Percentiles rank a stretch among this genome's conserved stretches.
Evolutionary conservation across 1,140 invertebrate species (phyloP).

Genomic region (Laupala kohalensis): DNA sequence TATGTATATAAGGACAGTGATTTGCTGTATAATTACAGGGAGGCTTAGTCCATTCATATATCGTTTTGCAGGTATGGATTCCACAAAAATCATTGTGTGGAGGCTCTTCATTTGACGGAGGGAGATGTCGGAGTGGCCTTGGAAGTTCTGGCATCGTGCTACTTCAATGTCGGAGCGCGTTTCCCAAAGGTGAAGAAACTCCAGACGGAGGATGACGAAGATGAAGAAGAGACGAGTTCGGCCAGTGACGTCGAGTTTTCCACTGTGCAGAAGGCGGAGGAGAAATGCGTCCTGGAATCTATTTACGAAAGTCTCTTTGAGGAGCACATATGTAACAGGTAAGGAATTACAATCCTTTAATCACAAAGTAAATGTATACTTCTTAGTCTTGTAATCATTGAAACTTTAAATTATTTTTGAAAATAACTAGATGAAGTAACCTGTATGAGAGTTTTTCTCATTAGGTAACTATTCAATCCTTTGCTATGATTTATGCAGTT

Average conservation of each 20-base stretch:
- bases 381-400: too few relatives aligned
- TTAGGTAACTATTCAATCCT: too few relatives aligned
- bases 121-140: conserved; percentile 50
- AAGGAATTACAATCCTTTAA: too few relatives aligned
- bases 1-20: too few relatives aligned
- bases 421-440: too few relatives aligned
- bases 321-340: conserved; percentile 45
- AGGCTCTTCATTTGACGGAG: conserved; percentile 48
- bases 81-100: conserved; percentile 52
- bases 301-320: conserved; percentile 54
- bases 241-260: conserved; percentile 21
- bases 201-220: conserved; percentile 30
- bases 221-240: background rate
- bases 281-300: conserved; percentile 55
- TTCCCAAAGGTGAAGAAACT: conserved; percentile 24
- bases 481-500: too few relatives aligned
- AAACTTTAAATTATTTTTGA: too few relatives aligned
- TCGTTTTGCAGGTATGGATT: conserved; percentile 47
- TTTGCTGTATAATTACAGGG: too few relatives aligned
- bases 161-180: conserved; percentile 37
- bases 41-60: too few relatives aligned
- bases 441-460: too few relatives aligned
- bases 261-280: conserved; percentile 46
- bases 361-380: too few relatives aligned
- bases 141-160: conserved; percentile 51